A percentile compares a stretch with the other conserved stretches of the same genome.
Evolutionary conservation across 1,140 invertebrate genomes (phyloP).

Genomic region (Cotesia typhae): DNA sequence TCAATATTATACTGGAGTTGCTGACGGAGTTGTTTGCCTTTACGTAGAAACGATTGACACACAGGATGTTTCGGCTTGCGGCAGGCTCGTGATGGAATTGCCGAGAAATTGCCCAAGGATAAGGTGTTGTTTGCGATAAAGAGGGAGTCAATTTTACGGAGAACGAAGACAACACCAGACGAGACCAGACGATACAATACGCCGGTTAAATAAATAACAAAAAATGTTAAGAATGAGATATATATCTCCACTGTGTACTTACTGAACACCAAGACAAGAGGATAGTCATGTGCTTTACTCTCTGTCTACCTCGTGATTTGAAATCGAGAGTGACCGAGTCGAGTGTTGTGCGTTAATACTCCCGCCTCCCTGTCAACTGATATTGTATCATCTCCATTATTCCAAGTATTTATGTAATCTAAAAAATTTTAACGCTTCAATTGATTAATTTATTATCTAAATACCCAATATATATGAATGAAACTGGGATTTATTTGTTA

Average conservation of each 20-base stretch:
- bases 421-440: too few relatives aligned
- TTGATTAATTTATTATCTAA: too few relatives aligned
- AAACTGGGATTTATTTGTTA: too few relatives aligned
- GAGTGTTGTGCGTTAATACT: too few relatives aligned
- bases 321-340: conserved; percentile 33
- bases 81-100: conserved; percentile 49
- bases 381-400: too few relatives aligned
- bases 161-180: not conserved
- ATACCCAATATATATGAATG: too few relatives aligned
- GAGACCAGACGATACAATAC: conserved; percentile 32
- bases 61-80: conserved; percentile 47
- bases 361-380: too few relatives aligned
- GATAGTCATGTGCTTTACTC: conserved; percentile 8
- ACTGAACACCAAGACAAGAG: conserved; percentile 35
- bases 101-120: conserved; percentile 20
- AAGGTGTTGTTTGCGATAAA: conserved; percentile 4
- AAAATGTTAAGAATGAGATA: conserved; percentile 19
- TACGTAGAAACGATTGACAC: conserved; percentile 33
- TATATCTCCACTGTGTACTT: too few relatives aligned
- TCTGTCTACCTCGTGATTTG: conserved; percentile 36
- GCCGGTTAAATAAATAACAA: conserved; percentile 29
- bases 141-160: not conserved
- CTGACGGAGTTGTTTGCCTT: conserved; percentile 12
- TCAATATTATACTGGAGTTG: conserved; percentile 6
- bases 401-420: too few relatives aligned